Evolutionary conservation across 1,140 invertebrate genomes (phyloP), one percentile per base, ranked within the genome.

Genomic region (Mamestra configurata): DNA sequence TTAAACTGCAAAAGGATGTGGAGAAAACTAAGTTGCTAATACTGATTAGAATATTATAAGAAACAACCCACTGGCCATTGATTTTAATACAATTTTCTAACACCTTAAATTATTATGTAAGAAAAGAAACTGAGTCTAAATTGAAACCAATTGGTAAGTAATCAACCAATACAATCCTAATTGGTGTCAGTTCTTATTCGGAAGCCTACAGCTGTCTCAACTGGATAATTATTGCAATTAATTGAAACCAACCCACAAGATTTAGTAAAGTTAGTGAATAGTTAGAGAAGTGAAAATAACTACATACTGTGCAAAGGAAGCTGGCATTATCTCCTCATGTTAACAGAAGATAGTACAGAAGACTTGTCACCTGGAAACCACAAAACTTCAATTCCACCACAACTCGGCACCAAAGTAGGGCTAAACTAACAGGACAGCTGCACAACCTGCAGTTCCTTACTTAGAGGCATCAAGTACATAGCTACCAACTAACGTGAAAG

Each of bases 221-320:
- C 13, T 35, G 7, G 31, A 13, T 24, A 27, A 15, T 57, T 57
- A 11, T 8, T 15, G 13, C 53, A 57, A 40, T 40, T 66, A 20
- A 22, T 8, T 66, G 10, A 40, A 40, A 49, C 40, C 66, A 27
- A 70, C 37, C 66, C 66, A 49, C 13, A 18, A 35, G 15, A 70
- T 0, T 27, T 35, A 35, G 59, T 35, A 61, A 40, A 13, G 5
- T 64, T 31, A 64, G 27, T 64, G 4, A 46, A 27, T n/a, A 27
- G 13, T 27, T 49, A 46, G 18, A 49, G 22, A 27, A 70, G 40
- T 46, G 66, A 70, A 70, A 27, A 24, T n/a, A 70, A 43, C 66
- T 70, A 70, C 66, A 70, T 70, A 70, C 66, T 70, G 66, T 70
- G 66, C 66, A 70, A 70, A 70, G 66, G 66, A 70, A 70, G 66